These are phyloP conservation scores for Eurois occulta DNA, from an alignment of 2,888 invertebrate species.

Conservation along the genomic window DNA sequence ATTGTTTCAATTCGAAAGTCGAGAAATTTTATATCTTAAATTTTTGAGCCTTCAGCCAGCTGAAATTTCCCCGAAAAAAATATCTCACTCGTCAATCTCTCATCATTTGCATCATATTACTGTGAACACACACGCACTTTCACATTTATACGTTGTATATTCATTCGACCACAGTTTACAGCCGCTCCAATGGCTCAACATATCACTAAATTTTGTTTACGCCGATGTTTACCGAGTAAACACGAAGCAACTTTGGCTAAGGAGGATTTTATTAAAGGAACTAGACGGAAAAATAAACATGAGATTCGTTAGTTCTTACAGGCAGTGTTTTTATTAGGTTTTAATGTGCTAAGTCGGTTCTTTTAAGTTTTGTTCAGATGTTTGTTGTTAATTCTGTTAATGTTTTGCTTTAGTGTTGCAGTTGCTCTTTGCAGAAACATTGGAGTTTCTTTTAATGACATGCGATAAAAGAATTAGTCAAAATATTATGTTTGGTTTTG, in stretches of 20 bases:
- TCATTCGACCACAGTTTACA: constrained; percentile 79
- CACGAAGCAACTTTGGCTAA: constrained; percentile 68
- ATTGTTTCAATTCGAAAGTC: neutral
- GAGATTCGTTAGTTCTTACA: constrained; percentile 57
- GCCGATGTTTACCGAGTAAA: constrained; percentile 75
- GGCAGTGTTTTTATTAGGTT: constrained; percentile 56
- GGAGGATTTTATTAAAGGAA: constrained; percentile 74
- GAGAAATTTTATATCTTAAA: neutral
- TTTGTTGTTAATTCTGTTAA: constrained; percentile 38
- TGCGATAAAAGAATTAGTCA: neutral
- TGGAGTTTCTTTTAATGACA: neutral
- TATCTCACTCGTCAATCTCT: constrained; percentile 26
- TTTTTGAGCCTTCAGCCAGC: neutral
- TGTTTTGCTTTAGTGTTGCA: constrained; percentile 31
- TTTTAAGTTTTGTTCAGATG: constrained; percentile 46
- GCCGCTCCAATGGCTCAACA: constrained; percentile 72
- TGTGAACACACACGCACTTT: constrained; percentile 63
- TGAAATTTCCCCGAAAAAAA: neutral
- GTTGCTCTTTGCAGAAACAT: constrained; percentile 19
- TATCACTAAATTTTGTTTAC: constrained; percentile 73
- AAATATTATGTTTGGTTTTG: neutral
- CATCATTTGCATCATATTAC: constrained; percentile 47
- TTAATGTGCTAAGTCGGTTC: constrained; percentile 53
- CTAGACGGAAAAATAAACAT: constrained; percentile 67
- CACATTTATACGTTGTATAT: constrained; percentile 71